These are phyloP conservation scores for Amphiura filiformis DNA, from an alignment of 35 echinoderm and acorn worm genomes.

Conservation along the genomic window DNA sequence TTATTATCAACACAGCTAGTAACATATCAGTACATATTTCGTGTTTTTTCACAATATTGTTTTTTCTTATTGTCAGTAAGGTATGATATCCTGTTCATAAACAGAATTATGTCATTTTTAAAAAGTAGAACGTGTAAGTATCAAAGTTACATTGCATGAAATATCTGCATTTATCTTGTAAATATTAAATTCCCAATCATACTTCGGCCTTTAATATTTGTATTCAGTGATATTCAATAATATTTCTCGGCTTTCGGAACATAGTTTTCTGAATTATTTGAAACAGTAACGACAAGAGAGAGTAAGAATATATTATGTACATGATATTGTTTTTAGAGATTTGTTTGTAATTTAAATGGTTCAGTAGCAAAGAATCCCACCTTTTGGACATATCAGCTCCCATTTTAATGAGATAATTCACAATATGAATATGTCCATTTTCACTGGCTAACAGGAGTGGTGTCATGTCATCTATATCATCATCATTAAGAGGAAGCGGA, in stretches of 20 bases:
- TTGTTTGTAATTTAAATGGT: too few species aligned
- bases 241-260: not conserved
- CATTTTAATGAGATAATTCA: constrained; percentile 39
- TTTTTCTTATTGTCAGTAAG: too few species aligned
- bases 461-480: constrained; percentile 46
- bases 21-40: not conserved
- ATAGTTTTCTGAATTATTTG: not conserved
- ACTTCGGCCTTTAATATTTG: too few species aligned
- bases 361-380: constrained; percentile 45
- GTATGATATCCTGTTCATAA: too few species aligned
- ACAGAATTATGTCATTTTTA: too few species aligned
- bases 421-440: constrained; percentile 48
- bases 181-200: too few species aligned
- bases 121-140: too few species aligned
- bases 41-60: too few species aligned
- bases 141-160: too few species aligned
- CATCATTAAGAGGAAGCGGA: constrained; percentile 47
- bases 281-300: not conserved
- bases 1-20: not conserved
- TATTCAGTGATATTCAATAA: too few species aligned
- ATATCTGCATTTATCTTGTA: too few species aligned
- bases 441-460: constrained; percentile 63
- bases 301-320: not conserved
- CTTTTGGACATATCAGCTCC: constrained; percentile 74
- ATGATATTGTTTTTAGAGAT: too few species aligned